Evolutionary conservation across 2,113 vertebrate genomes (phyloP), one percentile per base, ranked within the genome.

Genomic region (Aramus guarauna): DNA sequence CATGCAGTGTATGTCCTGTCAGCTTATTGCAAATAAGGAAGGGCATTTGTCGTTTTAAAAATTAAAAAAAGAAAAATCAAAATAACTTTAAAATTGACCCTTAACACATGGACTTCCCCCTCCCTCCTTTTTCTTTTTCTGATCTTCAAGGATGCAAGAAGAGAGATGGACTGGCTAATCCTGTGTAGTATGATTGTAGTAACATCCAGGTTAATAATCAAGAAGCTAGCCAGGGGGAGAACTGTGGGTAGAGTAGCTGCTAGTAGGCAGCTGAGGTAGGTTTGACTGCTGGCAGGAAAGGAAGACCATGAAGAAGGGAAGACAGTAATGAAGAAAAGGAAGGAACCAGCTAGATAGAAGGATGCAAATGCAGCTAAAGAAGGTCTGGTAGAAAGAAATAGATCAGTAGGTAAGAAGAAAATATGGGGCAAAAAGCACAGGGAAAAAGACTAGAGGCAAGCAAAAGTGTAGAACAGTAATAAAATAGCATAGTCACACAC

Each of bases 41-140:
- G 5, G 27, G 12, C 11, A 39, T 72, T 29, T 48, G 20, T 23
- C 7, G 27, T 83, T 72, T 41, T 58, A 24, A 41, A 83, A 69
- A 83, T 36, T 17, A 2, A 66, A 52, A 84, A 47, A n/a, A 22
- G 11, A 59, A 66, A 53, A 21, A 66, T 5, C 19, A 66, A 52
- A 80, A 8, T 60, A 67, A 55, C 11, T 60, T 73, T 29, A 29
- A 76, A 69, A 86, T 7, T 64, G 21, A 53, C 11, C 5, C 12
- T 60, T 48, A 64, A n/a, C 13, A 41, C 9, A 45, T 0, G 3
- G 45, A 60, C 11, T 6, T 10, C 1, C 8, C 1, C 8, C 12
- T 13, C 3, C 16, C 11, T 18, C 9, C 12, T 22, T 16, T 8
- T 5, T 7, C 1, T 67, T 93, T 60, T 76, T 37, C 26, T 12